These are phyloP conservation scores for Drosophila pruinosa DNA, from an alignment of 1,140 invertebrate species.

Conservation along the genomic window DNA sequence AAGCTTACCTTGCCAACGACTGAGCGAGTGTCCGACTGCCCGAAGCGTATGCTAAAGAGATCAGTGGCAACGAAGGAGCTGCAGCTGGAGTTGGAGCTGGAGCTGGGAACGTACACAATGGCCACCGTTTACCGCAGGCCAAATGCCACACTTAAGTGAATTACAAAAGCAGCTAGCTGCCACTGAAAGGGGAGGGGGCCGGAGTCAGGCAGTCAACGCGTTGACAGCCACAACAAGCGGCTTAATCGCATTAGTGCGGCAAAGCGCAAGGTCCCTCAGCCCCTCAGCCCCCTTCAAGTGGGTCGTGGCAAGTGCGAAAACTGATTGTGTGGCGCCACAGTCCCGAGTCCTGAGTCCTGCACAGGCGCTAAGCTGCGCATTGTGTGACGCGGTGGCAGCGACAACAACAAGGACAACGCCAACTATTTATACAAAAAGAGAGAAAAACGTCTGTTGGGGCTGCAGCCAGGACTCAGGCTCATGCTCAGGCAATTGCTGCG, in stretches of 20 bases:
- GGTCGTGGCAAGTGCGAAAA: constrained; percentile 71
- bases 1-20: background rate
- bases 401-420: constrained; percentile 36
- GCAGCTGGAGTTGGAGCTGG: background rate
- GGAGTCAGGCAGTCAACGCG: constrained; percentile 70
- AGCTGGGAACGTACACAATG: constrained; percentile 51
- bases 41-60: constrained; percentile 68
- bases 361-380: constrained; percentile 52
- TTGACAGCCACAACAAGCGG: constrained; percentile 81
- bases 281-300: background rate
- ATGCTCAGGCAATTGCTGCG: constrained; percentile 43
- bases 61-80: constrained; percentile 21
- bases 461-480: background rate
- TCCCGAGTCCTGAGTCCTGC: constrained; percentile 10
- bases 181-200: background rate
- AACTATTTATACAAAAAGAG: constrained; percentile 72
- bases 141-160: constrained; percentile 81
- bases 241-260: constrained; percentile 78
- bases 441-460: constrained; percentile 35
- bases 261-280: constrained; percentile 16
- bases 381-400: constrained; percentile 36
- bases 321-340: constrained; percentile 65
- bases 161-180: constrained; percentile 66
- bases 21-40: constrained; percentile 38
- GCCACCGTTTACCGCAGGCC: constrained; percentile 71